Percentiles rank a stretch among this genome's conserved stretches.
Conservation (phyloP, 2,797 vertebrate genomes). For the Anniella stebbinsi region DNA sequence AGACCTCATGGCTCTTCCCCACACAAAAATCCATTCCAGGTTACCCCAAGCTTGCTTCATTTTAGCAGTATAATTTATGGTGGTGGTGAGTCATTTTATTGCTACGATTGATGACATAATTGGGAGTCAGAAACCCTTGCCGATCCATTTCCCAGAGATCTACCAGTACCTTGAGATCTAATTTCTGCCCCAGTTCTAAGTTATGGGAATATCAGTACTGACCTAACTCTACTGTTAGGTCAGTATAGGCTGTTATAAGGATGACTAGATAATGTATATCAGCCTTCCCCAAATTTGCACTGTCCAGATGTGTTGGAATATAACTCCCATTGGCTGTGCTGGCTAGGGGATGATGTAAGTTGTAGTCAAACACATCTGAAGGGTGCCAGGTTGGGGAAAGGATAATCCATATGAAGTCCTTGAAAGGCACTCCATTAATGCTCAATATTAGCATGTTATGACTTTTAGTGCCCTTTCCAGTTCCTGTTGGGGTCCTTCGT, state of each 20-base stretch:
- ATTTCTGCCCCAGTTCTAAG: background rate
- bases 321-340: too few species aligned
- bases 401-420: background rate
- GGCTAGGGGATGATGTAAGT: too few species aligned
- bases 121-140: background rate
- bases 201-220: background rate
- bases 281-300: too few species aligned
- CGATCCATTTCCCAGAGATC: background rate
- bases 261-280: background rate
- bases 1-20: background rate
- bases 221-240: background rate
- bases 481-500: background rate
- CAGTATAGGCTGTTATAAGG: background rate
- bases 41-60: background rate
- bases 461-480: background rate
- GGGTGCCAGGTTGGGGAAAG: too few species aligned
- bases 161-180: background rate
- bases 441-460: background rate
- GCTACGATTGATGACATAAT: background rate
- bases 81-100: background rate
- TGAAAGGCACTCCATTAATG: background rate
- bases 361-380: too few species aligned
- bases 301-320: too few species aligned
- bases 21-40: background rate
- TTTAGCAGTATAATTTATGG: background rate